phyloP scores from a whole-genome alignment of 2,888 invertebrate genomes.

The Tachina lurida region DNA sequence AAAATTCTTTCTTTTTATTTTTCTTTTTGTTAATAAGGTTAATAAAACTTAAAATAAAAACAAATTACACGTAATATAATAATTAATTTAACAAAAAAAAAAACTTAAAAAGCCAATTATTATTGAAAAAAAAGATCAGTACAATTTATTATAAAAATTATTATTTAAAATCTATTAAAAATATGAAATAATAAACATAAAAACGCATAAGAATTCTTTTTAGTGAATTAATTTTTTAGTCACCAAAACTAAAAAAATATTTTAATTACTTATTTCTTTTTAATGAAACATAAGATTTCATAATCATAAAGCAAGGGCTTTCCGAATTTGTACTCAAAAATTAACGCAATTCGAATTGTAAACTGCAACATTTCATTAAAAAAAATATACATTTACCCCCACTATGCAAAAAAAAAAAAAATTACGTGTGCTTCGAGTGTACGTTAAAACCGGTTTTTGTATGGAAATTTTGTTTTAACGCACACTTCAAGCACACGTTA shows the following conservation, averaged over 20 bases:
- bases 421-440: too few species aligned
- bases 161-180: slow-evolving; percentile 11
- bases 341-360: not conserved
- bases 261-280: slow-evolving; percentile 1
- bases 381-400: too few species aligned
- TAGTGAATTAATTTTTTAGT: slow-evolving; percentile 40
- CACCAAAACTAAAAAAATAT: slow-evolving; percentile 60
- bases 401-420: too few species aligned
- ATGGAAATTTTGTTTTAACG: too few species aligned
- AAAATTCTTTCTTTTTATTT: slow-evolving; percentile 15
- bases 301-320: not conserved
- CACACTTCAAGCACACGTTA: too few species aligned
- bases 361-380: not conserved
- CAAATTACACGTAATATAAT: slow-evolving; percentile 67
- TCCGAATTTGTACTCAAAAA: not conserved
- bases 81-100: slow-evolving; percentile 61
- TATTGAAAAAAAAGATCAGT: slow-evolving; percentile 64
- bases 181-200: slow-evolving; percentile 39
- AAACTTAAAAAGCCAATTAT: slow-evolving; percentile 62
- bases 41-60: slow-evolving; percentile 66
- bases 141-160: slow-evolving; percentile 64
- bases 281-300: slow-evolving; percentile 50
- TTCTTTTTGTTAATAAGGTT: slow-evolving; percentile 23
- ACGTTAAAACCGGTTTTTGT: too few species aligned
- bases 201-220: slow-evolving; percentile 54